Base-by-base conservation (phyloP, 2,888 invertebrate species). In the Agrotis clavis region DNA sequence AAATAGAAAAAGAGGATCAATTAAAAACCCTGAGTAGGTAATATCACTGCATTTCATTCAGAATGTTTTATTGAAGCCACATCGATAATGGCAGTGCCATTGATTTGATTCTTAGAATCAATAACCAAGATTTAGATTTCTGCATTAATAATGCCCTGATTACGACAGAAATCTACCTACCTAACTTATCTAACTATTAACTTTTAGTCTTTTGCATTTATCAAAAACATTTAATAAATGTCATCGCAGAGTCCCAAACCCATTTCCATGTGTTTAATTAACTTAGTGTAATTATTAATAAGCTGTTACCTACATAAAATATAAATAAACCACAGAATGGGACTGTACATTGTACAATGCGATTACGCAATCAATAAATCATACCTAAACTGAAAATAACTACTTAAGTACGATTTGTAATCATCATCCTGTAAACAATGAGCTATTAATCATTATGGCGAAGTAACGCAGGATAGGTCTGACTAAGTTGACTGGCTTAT, bases 351-450 rank as follows among this genome's bases (percentile, higher is more conserved):
- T 41, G 35, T 63, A 71, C n/a, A 70, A 14, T 18, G 48, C 21
- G 14, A 67, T 51, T 53, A 60, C 21, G 18, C 50, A 67, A 19
- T 57, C 56, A 64, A 61, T 56, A 63, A 74, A 57, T 67, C 13
- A 53, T 45, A 68, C 19, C 2, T 35, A 54, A 25, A 30, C 45
- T 51, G 35, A 64, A 71, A 68, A 66, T 62, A 66, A 19, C 54
- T 53, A 70, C 47, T 47, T 9, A 41, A 11, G 47, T 47, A 16
- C 21, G 48, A 71, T 66, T 74, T 67, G 35, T 61, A 50, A 66
- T 70, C 4, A 67, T 35, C 41, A 64, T 45, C 63, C 45, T 54
- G 64, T 71, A 66, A 76, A 71, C 61, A 79, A 71, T 62, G 35
- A 56, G 53, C 61, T 67, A 62, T 59, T 54, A 57, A 57, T 66